Percentiles rank a stretch among this genome's conserved stretches.
These are phyloP conservation scores for Brachyhypopomus occidentalis DNA, from an alignment of 2,113 vertebrate species.

Conservation along the genomic window DNA sequence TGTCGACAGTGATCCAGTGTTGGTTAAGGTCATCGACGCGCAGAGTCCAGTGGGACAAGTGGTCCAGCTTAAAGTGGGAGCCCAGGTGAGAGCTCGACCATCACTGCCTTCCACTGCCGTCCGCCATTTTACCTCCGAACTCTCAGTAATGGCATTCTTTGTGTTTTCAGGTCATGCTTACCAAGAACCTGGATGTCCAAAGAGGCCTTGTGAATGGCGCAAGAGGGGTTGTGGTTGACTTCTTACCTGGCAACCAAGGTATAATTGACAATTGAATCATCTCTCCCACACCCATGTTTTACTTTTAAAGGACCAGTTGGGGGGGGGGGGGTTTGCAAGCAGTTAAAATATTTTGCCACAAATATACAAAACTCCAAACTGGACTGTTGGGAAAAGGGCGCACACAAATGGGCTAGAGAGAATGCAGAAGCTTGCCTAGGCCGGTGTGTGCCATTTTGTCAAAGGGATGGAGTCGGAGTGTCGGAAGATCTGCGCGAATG, in stretches of 20 bases:
- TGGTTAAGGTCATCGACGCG: conserved; percentile 79
- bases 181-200: conserved; percentile 91
- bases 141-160: background rate
- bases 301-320: background rate
- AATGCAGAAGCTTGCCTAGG: no score
- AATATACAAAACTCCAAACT: no score
- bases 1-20: conserved; percentile 85
- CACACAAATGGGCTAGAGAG: no score
- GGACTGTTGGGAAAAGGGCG: no score
- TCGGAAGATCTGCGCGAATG: no score
- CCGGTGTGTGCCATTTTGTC: no score
- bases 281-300: background rate
- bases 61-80: conserved; percentile 89
- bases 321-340: no score
- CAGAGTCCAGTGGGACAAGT: conserved; percentile 85
- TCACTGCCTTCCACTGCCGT: background rate
- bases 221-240: conserved; percentile 86
- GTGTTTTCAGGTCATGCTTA: conserved; percentile 90
- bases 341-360: no score
- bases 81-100: conserved; percentile 77
- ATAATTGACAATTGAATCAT: background rate
- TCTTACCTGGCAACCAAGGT: conserved; percentile 85
- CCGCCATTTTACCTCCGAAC: background rate
- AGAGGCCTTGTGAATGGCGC: conserved; percentile 93
- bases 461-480: no score